Percentiles rank a stretch among this genome's conserved stretches.
phyloP scores from a whole-genome alignment of 1,140 invertebrate species.

The Diachasma alloeum region DNA sequence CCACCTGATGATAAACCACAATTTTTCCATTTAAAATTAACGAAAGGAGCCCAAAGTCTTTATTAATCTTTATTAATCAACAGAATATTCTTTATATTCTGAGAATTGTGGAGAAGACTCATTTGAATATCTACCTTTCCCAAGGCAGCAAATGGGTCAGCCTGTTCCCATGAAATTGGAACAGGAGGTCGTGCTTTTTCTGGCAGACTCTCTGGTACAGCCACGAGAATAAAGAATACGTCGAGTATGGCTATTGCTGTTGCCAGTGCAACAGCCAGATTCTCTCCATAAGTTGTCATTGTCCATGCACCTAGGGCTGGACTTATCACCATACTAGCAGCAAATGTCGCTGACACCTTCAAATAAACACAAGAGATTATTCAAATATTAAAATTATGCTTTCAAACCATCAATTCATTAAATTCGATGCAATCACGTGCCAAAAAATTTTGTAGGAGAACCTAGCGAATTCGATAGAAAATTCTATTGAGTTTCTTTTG shows the following conservation, averaged over 20 bases:
- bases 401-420: too few species aligned
- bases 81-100: too few species aligned
- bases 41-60: too few species aligned
- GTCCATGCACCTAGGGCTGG: constrained; percentile 96
- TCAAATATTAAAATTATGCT: too few species aligned
- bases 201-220: constrained; percentile 96
- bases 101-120: too few species aligned
- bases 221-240: constrained; percentile 97
- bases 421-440: too few species aligned
- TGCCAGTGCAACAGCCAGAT: constrained; percentile 94
- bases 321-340: constrained; percentile 97
- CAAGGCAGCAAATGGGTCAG: constrained; percentile 89
- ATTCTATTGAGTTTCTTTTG: too few species aligned
- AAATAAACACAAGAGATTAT: constrained; percentile 10
- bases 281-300: constrained; percentile 88
- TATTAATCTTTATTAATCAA: too few species aligned
- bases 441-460: too few species aligned
- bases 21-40: neutral
- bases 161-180: constrained; percentile 94
- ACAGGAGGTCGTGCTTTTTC: constrained; percentile 88
- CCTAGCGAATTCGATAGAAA: too few species aligned
- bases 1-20: constrained; percentile 72
- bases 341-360: constrained; percentile 95
- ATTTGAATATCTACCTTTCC: constrained; percentile 65
- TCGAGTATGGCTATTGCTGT: constrained; percentile 95